Base-by-base conservation (phyloP, 2,888 invertebrate species). In the Mesochorus sp. region DNA sequence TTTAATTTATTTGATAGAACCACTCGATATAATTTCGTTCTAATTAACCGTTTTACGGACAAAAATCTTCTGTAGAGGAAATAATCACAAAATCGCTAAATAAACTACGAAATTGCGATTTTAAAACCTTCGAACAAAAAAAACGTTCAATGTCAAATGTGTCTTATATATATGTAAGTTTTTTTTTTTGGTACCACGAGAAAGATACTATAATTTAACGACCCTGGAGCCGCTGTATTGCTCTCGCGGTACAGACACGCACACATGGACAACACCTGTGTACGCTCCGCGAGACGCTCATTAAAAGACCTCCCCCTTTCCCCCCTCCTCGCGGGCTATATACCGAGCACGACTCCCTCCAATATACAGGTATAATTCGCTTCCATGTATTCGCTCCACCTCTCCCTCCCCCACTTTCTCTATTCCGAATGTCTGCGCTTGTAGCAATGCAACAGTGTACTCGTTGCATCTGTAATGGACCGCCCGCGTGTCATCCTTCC, bases 251-350 rank as follows among this genome's bases (percentile, higher is more conserved):
- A 34, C 53, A 64, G 55, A 72, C 64, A 62, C 37, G 72, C 53
- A 64, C 64, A 72, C 64, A 62, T 47, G 72, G 64, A 72, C 55
- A 64, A 64, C 64, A 72, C 64, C 64, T 72, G 44, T 14, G 55
- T 53, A n/a, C 24, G 31, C 37, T 37, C 31, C 55, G 51, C 39
- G 70, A 61, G 61, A 71, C 71, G 51, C 72, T 72, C 66, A 66
- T 74, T 74, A 74, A 74, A 74, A 59, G 66, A 24, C 19, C 8
- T 10, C 39, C 57, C 37, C 44, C 49, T 34, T 47, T 12, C 53
- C 19, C 55, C 26, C 55, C n/a, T 26, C 37, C 55, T 34, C 42
- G 26, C 42, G 39, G 14, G 1, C 10, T 8, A 6, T 31, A 34
- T 31, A 12, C 42, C 42, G 42, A 31, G 12, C 26, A 31, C 21